Conservation (phyloP, 2,888 invertebrate species). For the Homarus gammarus region DNA sequence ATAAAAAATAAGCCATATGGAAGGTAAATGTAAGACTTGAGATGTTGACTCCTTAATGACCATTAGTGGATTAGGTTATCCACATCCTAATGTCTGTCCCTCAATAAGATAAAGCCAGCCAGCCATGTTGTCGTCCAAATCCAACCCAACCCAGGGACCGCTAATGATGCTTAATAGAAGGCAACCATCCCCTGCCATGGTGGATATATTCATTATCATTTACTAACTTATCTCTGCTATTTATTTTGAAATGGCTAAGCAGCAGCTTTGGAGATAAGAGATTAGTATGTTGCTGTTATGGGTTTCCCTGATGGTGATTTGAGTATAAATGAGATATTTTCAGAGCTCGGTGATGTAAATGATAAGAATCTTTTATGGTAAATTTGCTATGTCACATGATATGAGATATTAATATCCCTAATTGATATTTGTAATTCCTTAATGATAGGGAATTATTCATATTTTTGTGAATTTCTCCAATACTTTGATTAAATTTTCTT, state of each 20-base stretch:
- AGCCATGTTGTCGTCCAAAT: conserved; percentile 46
- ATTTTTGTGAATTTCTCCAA: conserved; percentile 26
- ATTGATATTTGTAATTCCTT: conserved; percentile 19
- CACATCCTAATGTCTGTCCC: conserved; percentile 44
- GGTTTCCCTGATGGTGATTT: background rate
- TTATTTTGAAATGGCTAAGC: conserved; percentile 24
- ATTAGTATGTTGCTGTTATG: conserved; percentile 8
- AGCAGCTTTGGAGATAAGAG: conserved; percentile 15
- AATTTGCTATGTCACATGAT: conserved; percentile 24
- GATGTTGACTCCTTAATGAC: conserved; percentile 36
- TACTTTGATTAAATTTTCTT: conserved; percentile 30
- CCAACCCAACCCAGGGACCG: conserved; percentile 48
- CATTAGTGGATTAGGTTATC: conserved; percentile 10
- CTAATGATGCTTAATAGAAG: conserved; percentile 16
- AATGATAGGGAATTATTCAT: conserved; percentile 22
- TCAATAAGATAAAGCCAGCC: conserved; percentile 41
- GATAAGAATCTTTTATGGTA: conserved; percentile 13
- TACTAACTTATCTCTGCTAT: conserved; percentile 12
- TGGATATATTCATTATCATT: background rate
- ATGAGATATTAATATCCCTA: conserved; percentile 22
- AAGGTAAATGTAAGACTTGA: conserved; percentile 51
- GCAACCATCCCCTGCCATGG: conserved; percentile 23
- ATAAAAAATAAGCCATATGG: conserved; percentile 51
- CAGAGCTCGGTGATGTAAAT: conserved; percentile 37
- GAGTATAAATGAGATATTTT: conserved; percentile 31